Percentiles rank a stretch among this genome's conserved stretches.
These are phyloP conservation scores for Proisotoma minuta DNA, from an alignment of 2,888 invertebrate genomes.

Conservation along the genomic window DNA sequence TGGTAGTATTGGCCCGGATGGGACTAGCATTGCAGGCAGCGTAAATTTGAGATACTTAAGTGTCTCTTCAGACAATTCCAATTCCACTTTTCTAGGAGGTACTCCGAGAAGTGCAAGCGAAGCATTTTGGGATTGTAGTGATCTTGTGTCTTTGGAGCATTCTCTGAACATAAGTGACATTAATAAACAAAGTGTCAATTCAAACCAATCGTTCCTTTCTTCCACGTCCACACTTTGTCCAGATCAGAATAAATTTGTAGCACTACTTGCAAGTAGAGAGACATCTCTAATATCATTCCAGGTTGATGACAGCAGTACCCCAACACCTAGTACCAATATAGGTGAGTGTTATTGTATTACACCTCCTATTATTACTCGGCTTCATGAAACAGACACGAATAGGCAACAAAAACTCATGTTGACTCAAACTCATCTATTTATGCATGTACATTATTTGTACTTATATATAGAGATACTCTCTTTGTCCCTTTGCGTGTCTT, in stretches of 20 bases:
- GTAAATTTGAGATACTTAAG: conserved; percentile 9
- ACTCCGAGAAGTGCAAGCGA: conserved; percentile 15
- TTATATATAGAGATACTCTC: too few species aligned
- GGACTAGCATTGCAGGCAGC: neutral
- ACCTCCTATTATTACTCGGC: too few species aligned
- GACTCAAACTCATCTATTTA: too few species aligned
- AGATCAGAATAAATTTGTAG: conserved; percentile 7
- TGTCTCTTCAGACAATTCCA: neutral
- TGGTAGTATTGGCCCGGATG: conserved; percentile 5
- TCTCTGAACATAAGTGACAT: conserved; percentile 17
- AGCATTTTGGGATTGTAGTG: conserved; percentile 40
- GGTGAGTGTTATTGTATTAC: too few species aligned
- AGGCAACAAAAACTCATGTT: too few species aligned
- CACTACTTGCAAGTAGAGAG: conserved; percentile 10
- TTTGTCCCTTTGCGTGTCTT: too few species aligned
- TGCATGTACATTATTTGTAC: too few species aligned
- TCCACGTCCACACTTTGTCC: conserved; percentile 16
- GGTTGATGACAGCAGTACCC: conserved; percentile 5
- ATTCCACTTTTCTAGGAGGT: neutral
- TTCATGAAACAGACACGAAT: too few species aligned
- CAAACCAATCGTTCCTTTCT: conserved; percentile 14
- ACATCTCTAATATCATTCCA: neutral
- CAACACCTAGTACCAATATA: neutral
- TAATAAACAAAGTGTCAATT: conserved; percentile 5
- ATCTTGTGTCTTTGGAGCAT: conserved; percentile 33